These are phyloP conservation scores for Epicauta chinensis DNA, from an alignment of 1,140 invertebrate species.

Conservation along the genomic window DNA sequence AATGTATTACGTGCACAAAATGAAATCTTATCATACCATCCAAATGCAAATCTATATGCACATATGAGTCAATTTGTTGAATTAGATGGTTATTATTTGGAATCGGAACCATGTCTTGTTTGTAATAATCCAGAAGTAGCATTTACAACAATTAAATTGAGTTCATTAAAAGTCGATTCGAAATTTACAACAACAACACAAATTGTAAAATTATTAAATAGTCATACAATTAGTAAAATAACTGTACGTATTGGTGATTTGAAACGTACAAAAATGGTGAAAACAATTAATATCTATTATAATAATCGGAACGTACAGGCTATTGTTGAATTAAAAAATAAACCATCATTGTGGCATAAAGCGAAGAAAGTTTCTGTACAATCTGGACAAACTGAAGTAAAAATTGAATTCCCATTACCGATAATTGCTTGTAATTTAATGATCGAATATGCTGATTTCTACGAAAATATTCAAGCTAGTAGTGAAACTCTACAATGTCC, in stretches of 20 bases:
- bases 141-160: conserved; percentile 86
- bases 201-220: conserved; percentile 92
- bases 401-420: conserved; percentile 92
- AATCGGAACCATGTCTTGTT: conserved; percentile 94
- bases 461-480: conserved; percentile 76
- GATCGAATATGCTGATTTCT: conserved; percentile 98
- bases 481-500: conserved; percentile 94
- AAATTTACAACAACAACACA: conserved; percentile 97
- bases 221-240: conserved; percentile 92
- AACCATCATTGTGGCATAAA: conserved; percentile 92
- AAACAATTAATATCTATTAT: conserved; percentile 94
- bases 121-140: conserved; percentile 97
- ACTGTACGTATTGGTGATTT: conserved; percentile 89
- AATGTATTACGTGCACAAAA: conserved; percentile 82
- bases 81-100: conserved; percentile 92
- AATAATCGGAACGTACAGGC: conserved; percentile 94
- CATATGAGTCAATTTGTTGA: conserved; percentile 88
- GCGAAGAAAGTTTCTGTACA: conserved; percentile 85
- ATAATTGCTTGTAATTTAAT: conserved; percentile 98
- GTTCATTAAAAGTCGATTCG: conserved; percentile 91
- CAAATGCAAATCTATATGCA: conserved; percentile 89
- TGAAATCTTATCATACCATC: conserved; percentile 79
- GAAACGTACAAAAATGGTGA: conserved; percentile 95
- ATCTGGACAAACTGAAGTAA: conserved; percentile 90
- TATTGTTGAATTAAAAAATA: conserved; percentile 95